Base-by-base conservation (phyloP, 2,797 vertebrate species). In the Rhabdomys pumilio region DNA sequence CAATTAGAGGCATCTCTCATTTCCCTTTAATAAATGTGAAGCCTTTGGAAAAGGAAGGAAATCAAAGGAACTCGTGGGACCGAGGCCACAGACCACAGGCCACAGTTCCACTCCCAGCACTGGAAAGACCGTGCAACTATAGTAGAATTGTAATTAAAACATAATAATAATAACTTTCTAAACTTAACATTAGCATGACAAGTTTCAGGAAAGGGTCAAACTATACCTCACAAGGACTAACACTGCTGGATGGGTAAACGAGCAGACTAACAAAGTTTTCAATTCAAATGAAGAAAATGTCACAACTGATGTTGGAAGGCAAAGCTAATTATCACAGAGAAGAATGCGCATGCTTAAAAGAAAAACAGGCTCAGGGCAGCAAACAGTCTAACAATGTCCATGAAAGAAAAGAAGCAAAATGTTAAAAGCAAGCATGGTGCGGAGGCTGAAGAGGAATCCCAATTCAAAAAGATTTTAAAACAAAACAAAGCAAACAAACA, bases 281-380 rank as follows among this genome's bases (percentile, higher is more conserved):
- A 55, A 96, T 91, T 96, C 63, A 95, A 95, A 90, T 50, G 50
- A 84, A 47, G 57, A 73, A 93, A 84, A 88, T 61, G 61, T 76
- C 57, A 95, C 24, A 89, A 65, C 38, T 76, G 72, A 87, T 14
- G 9, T 19, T 87, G 19, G 53, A 96, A 97, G 92, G 59, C 65
- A 92, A 97, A 92, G 44, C 65, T 84, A 92, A 59, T 26, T 47
- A 92, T 13, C 72, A 63, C 20, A 92, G 41, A 80, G 72, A 80
- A 96, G 91, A 94, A 89, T 47, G 2, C 86, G 44, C 50, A 72
- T 3, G 1, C 47, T 89, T 50, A 92, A 75, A 89, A 95, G 53
- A 92, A 91, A 84, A 34, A 44, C 13, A 94, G 47, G 75, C 34
- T 29, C 89, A 77, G 7, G 31, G 72, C 24, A 67, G 34, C 86